Conservation (phyloP, 2,888 invertebrate species). For the Sympetrum striolatum region DNA sequence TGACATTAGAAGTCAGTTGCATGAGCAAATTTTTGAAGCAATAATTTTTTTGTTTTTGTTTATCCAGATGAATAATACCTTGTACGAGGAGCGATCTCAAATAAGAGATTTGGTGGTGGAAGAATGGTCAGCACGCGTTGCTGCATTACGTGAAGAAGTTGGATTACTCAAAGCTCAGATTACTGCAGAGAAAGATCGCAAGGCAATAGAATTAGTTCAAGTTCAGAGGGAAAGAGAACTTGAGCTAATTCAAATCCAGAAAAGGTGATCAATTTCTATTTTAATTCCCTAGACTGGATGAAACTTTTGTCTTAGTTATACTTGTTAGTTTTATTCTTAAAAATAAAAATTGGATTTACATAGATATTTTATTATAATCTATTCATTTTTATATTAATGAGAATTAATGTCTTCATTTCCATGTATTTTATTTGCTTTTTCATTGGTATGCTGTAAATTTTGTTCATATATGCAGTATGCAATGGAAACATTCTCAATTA, state of each 20-base stretch:
- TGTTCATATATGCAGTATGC: no score
- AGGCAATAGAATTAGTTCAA: conserved; percentile 12
- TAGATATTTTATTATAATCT: no score
- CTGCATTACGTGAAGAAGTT: conserved; percentile 10
- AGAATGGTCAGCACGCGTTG: conserved; percentile 4
- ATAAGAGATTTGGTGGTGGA: conserved; percentile 13
- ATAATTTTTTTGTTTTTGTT: not conserved
- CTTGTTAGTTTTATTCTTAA: no score
- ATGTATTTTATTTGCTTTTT: no score
- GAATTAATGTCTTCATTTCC: no score
- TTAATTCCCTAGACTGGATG: no score
- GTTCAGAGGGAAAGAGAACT: conserved; percentile 10
- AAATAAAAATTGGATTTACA: no score
- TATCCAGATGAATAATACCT: not conserved
- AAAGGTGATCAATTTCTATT: not conserved
- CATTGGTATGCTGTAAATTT: no score
- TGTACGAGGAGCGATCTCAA: not conserved
- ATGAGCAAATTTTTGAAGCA: not conserved
- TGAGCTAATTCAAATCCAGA: conserved; percentile 22
- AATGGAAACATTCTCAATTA: no score
- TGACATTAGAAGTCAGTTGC: not conserved
- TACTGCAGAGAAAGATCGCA: not conserved
- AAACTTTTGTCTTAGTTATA: not conserved
- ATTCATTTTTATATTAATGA: no score
- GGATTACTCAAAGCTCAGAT: conserved; percentile 12